Evolutionary conservation across 1,140 invertebrate species (phyloP).

Genomic region (Conopomorpha cramerella): DNA sequence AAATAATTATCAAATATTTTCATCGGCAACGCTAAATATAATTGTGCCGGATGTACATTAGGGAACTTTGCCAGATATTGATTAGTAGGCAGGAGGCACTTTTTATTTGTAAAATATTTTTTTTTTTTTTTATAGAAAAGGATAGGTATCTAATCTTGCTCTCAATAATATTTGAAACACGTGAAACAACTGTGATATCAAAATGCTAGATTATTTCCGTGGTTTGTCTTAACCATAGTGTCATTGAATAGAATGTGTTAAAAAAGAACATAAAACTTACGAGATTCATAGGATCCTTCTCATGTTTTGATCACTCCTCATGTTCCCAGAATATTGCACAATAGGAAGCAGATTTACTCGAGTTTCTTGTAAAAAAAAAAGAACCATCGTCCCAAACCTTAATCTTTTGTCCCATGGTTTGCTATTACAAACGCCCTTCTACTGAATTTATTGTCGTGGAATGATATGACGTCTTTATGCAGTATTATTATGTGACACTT

Average conservation of each 20-base stretch:
- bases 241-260: no score
- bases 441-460: conserved; percentile 46
- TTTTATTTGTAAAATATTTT: no score
- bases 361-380: conserved; percentile 37
- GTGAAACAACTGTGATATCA: background rate
- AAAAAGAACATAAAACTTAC: conserved; percentile 24
- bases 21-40: background rate
- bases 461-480: conserved; percentile 58
- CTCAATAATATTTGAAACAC: background rate
- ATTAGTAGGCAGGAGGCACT: no score
- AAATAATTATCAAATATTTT: background rate
- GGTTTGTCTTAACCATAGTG: no score
- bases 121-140: background rate
- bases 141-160: background rate
- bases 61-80: no score
- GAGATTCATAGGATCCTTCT: conserved; percentile 9
- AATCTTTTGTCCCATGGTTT: conserved; percentile 31
- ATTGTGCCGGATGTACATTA: no score
- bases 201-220: no score
- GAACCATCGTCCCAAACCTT: conserved; percentile 19
- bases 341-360: conserved; percentile 20
- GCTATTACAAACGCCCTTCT: conserved; percentile 44
- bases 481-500: conserved; percentile 44
- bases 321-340: conserved; percentile 35
- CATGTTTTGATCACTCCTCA: conserved; percentile 53